phyloP scores from a whole-genome alignment of 2,888 invertebrate species.

The Uropetala carovei region DNA sequence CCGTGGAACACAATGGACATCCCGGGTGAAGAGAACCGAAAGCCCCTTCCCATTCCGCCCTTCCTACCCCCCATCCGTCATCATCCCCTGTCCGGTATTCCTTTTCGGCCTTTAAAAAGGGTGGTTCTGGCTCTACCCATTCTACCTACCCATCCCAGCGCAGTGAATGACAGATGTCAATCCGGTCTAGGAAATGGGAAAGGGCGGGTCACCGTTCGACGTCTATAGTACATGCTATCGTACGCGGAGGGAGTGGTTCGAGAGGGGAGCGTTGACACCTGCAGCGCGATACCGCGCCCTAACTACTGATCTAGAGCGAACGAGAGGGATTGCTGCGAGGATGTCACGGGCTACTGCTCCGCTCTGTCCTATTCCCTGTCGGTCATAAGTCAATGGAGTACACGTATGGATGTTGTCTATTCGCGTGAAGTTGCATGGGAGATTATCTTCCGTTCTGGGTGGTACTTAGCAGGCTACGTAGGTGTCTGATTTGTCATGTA shows the following conservation, averaged over 20 bases:
- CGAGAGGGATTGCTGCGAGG: background rate
- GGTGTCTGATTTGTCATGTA: too few relatives aligned
- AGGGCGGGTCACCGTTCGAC: background rate
- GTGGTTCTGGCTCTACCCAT: background rate
- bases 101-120: constrained; percentile 32
- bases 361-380: background rate
- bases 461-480: too few relatives aligned
- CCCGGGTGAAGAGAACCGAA: background rate
- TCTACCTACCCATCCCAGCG: background rate
- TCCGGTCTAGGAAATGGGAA: background rate
- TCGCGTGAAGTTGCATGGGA: background rate
- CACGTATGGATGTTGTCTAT: too few relatives aligned
- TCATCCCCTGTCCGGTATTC: constrained; percentile 38
- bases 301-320: background rate
- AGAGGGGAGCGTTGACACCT: background rate
- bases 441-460: background rate
- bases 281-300: background rate
- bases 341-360: background rate
- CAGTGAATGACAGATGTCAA: constrained; percentile 41
- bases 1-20: constrained; percentile 31
- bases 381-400: background rate
- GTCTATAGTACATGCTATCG: background rate
- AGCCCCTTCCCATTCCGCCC: background rate
- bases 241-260: background rate
- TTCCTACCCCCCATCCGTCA: constrained; percentile 1